Conservation (phyloP, 1,140 invertebrate genomes). For the Dendrolimus kikuchii region DNA sequence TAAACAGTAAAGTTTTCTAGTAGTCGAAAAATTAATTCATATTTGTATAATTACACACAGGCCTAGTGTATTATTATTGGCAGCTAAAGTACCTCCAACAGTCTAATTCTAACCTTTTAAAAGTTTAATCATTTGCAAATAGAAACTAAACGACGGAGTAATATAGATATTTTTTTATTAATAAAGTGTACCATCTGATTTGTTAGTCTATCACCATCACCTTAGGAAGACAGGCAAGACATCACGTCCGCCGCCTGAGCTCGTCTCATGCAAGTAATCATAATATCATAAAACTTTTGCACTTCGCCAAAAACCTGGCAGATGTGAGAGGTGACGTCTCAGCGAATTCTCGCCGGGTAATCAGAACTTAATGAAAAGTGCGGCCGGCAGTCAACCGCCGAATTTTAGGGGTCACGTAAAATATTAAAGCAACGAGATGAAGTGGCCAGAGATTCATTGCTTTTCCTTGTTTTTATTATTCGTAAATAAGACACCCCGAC, state of each 20-base stretch:
- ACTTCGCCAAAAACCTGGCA: constrained; percentile 57
- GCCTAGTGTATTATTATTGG: no score
- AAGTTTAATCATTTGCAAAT: no score
- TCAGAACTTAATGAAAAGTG: constrained; percentile 70
- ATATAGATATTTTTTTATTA: no score
- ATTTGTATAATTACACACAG: no score
- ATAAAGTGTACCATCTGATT: constrained; percentile 15
- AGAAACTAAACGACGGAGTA: no score
- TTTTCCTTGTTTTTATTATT: constrained; percentile 70
- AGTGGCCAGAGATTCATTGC: constrained; percentile 68
- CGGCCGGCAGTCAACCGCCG: constrained; percentile 46
- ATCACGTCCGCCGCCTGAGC: constrained; percentile 29
- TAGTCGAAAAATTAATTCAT: no score
- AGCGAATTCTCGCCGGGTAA: constrained; percentile 50
- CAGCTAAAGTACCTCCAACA: no score
- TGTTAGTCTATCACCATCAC: constrained; percentile 3
- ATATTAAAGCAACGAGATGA: constrained; percentile 69
- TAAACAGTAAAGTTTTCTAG: no score
- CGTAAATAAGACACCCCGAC: constrained; percentile 60
- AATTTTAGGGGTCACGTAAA: constrained; percentile 72
- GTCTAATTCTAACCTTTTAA: no score
- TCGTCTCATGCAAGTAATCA: constrained; percentile 61
- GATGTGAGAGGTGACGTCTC: constrained; percentile 41
- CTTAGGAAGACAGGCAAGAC: constrained; percentile 14
- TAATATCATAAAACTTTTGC: constrained; percentile 69